These are phyloP conservation scores for Pammene fasciana DNA, from an alignment of 2,888 invertebrate genomes.

Conservation along the genomic window DNA sequence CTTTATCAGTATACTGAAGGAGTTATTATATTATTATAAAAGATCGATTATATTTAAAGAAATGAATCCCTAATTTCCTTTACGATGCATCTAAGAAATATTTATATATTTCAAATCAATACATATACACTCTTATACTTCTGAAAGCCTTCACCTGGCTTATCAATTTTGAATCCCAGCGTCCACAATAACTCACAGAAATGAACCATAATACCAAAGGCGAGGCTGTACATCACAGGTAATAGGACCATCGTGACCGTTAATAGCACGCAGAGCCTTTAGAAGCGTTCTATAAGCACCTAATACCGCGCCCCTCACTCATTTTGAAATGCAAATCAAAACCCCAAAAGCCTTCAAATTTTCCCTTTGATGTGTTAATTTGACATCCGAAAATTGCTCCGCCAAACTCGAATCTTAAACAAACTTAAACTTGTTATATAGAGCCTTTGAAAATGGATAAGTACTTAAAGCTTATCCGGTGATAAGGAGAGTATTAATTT, in stretches of 20 bases:
- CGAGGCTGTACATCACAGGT: conserved; percentile 5
- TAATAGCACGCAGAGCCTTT: conserved; percentile 18
- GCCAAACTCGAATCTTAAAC: conserved; percentile 51
- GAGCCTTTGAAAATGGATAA: conserved; percentile 24
- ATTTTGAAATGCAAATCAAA: conserved; percentile 80
- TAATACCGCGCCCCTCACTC: conserved; percentile 45
- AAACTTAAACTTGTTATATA: conserved; percentile 37
- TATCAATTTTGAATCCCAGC: neutral
- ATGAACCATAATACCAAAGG: neutral
- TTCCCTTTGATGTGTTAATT: conserved; percentile 79
- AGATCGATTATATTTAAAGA: too few species aligned
- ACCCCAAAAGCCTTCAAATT: conserved; percentile 63
- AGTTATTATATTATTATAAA: too few species aligned
- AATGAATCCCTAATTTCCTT: too few species aligned
- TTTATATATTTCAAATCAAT: neutral
- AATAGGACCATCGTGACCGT: conserved; percentile 7
- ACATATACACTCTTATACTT: neutral
- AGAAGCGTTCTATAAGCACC: conserved; percentile 24
- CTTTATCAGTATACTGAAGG: too few species aligned
- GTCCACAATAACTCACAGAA: neutral
- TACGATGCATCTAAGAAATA: too few species aligned
- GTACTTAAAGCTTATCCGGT: conserved; percentile 23
- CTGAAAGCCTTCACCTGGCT: neutral
- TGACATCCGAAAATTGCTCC: conserved; percentile 60
- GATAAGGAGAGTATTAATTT: conserved; percentile 41